Conservation (phyloP, 2,797 vertebrate genomes). For the Dryobates pubescens region DNA sequence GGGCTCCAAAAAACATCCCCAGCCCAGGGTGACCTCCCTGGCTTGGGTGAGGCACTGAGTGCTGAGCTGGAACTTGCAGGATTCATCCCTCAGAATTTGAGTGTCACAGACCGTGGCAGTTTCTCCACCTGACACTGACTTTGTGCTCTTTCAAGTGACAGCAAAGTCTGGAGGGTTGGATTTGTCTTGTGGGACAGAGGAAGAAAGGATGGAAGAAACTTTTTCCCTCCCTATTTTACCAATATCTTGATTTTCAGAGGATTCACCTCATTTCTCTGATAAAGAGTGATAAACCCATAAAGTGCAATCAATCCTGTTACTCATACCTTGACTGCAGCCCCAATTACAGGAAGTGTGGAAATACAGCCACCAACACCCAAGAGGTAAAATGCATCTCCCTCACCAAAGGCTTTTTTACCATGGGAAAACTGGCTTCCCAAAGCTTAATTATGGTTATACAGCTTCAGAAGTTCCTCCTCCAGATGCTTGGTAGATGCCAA, state of each 20-base stretch:
- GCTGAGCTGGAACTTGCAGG: accelerated
- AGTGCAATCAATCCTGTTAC: background rate
- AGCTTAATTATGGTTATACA: background rate
- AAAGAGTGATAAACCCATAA: background rate
- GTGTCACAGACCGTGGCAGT: accelerated
- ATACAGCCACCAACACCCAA: background rate
- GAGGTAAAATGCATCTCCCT: background rate
- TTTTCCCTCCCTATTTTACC: background rate
- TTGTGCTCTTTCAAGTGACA: background rate
- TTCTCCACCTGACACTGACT: background rate
- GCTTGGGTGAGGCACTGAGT: background rate
- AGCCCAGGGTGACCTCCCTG: accelerated
- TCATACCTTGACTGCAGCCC: background rate
- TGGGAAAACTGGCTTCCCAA: background rate
- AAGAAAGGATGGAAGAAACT: background rate
- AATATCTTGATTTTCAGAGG: background rate
- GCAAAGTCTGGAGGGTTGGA: background rate
- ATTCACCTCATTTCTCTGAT: background rate
- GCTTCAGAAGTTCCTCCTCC: background rate
- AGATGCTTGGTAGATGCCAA: constrained; percentile 84
- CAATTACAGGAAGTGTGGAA: background rate
- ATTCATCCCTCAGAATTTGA: accelerated
- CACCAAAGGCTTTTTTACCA: background rate
- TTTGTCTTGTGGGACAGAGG: background rate
- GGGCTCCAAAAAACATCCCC: background rate